Base-by-base conservation (phyloP, 2,797 vertebrate genomes). In the Tangara arthus region DNA sequence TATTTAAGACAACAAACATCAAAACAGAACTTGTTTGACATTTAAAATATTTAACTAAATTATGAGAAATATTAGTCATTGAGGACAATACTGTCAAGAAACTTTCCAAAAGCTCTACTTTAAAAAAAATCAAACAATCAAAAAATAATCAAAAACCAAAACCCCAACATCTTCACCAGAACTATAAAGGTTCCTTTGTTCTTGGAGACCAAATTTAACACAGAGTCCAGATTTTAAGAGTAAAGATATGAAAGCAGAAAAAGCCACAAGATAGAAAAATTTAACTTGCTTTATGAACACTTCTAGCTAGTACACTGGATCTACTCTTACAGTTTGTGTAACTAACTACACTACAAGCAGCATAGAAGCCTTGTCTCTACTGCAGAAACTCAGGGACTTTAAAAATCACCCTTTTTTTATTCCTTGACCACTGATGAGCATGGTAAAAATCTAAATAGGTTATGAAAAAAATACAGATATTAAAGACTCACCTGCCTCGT, bases 401-500 rank as follows among this genome's bases (percentile, higher is more conserved):
- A 39, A 94, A 66, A 66, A 80, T 6, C 3, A 57, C 1, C 2
- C 8, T 7, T 19, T 60, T n/a, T n/a, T 30, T 72, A n/a, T 28
- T 2, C 0, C 44, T 49, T 60, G 17, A 59, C 18, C 12, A 35
- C 24, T 77, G 34, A 21, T 53, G 15, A 90, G 9, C 28, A 73
- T 5, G 6, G 35, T 49, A 83, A 68, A 87, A 69, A 68, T 7
- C 2, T 11, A 37, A 16, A 61, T 0, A 68, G 14, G 1, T 16
- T 73, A 59, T 35, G 50, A 16, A 69, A 18, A 18, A 61, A 72
- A 73, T 15, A 64, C 0, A 72, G 8, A 24, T 35, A 35, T 15
- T 68, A 35, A 50, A 53, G 19, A 96, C 98, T 92, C 75, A 99
- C 99, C 99, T 99, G 99, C 95, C 99, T 98, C 53, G 99, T 99